These are phyloP conservation scores for Mimumesa dahlbomi DNA, from an alignment of 2,888 invertebrate genomes.

Conservation along the genomic window DNA sequence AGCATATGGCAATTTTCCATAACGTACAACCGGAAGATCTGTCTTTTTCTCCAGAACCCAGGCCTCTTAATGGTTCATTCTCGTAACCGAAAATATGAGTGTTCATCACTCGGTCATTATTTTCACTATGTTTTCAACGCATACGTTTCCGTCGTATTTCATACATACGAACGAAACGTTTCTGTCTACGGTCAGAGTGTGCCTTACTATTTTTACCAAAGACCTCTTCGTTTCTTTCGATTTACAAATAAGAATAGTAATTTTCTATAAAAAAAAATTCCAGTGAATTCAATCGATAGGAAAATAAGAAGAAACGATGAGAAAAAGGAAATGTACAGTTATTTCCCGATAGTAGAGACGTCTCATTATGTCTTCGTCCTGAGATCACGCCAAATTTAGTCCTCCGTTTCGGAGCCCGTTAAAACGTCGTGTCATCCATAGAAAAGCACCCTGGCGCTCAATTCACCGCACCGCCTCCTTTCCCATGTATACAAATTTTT, in stretches of 20 bases:
- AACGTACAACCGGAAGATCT: conserved; percentile 21
- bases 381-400: conserved; percentile 76
- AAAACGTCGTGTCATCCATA: conserved; percentile 55
- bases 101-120: too few relatives aligned
- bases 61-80: conserved; percentile 34
- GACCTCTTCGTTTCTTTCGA: too few relatives aligned
- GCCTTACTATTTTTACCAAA: too few relatives aligned
- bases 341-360: conserved; percentile 35
- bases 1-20: conserved; percentile 43
- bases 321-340: conserved; percentile 29
- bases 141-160: too few relatives aligned
- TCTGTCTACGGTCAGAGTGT: too few relatives aligned
- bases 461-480: conserved; percentile 67
- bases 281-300: too few relatives aligned
- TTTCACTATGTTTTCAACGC: too few relatives aligned
- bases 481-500: conserved; percentile 78
- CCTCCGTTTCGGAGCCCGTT: conserved; percentile 51
- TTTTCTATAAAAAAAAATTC: too few relatives aligned
- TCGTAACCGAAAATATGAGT: too few relatives aligned
- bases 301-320: too few relatives aligned
- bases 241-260: too few relatives aligned
- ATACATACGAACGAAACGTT: too few relatives aligned
- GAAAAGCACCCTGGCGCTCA: conserved; percentile 57
- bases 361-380: conserved; percentile 68
- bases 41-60: conserved; percentile 10